Evolutionary conservation across 2,888 invertebrate genomes (phyloP).

Genomic region (Yponomeuta cagnagella): DNA sequence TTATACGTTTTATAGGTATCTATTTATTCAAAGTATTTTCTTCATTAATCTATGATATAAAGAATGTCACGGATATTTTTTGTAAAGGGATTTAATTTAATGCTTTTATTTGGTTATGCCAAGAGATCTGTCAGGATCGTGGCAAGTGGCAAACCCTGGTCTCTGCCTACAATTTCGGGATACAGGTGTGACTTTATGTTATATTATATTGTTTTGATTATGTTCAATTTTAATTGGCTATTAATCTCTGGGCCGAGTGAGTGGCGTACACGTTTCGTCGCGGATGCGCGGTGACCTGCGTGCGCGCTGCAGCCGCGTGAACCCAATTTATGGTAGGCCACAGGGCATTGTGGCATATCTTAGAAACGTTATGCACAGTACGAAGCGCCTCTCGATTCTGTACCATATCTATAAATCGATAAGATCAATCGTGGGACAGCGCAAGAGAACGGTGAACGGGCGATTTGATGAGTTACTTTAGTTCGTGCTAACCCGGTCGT

Average conservation of each 20-base stretch:
- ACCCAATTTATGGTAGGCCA: slow-evolving; percentile 46
- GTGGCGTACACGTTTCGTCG: slow-evolving; percentile 9
- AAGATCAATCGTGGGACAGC: slow-evolving; percentile 66
- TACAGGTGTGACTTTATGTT: no score
- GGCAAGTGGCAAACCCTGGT: no score
- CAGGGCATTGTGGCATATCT: slow-evolving; percentile 50
- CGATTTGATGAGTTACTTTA: slow-evolving; percentile 55
- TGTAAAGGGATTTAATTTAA: no score
- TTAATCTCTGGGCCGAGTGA: slow-evolving; percentile 6
- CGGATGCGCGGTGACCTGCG: slow-evolving; percentile 12
- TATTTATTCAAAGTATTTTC: no score
- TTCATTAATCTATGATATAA: no score
- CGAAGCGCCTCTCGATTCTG: slow-evolving; percentile 66
- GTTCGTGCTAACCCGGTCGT: not conserved
- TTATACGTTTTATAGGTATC: not conserved
- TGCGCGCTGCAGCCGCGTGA: slow-evolving; percentile 21
- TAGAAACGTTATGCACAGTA: slow-evolving; percentile 65
- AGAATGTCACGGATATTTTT: no score
- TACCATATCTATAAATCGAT: slow-evolving; percentile 64
- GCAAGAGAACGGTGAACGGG: slow-evolving; percentile 63
- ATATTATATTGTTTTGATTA: no score
- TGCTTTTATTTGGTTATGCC: no score
- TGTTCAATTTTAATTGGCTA: not conserved
- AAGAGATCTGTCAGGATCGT: no score
- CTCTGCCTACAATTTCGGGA: no score